Conservation (phyloP, 2,888 invertebrate genomes). For the Andrena fulva region DNA sequence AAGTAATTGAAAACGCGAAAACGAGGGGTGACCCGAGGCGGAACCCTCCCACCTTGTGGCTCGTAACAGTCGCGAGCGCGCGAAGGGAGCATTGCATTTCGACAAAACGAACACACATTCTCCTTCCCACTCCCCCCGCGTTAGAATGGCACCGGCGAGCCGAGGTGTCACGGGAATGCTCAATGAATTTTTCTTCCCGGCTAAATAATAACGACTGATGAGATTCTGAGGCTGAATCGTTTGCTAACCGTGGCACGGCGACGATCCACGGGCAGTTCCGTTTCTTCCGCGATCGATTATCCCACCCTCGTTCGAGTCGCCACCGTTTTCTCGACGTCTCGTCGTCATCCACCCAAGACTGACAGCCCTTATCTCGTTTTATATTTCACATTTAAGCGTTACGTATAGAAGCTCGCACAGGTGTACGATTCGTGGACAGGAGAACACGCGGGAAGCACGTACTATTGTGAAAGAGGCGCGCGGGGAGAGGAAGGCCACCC, state of each 20-base stretch:
- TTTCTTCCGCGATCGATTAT: conserved; percentile 54
- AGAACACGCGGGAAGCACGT: background rate
- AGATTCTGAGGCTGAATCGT: conserved; percentile 57
- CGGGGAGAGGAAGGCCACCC: conserved; percentile 5
- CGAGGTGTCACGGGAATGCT: conserved; percentile 52
- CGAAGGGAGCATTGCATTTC: conserved; percentile 14
- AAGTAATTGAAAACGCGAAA: conserved; percentile 5
- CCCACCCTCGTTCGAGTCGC: conserved; percentile 34
- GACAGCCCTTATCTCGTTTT: conserved; percentile 71
- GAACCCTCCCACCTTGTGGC: background rate
- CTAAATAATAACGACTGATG: conserved; percentile 49
- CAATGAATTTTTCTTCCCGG: conserved; percentile 49
- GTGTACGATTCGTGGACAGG: background rate
- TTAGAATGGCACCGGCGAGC: conserved; percentile 22
- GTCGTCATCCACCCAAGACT: conserved; percentile 71
- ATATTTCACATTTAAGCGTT: conserved; percentile 52
- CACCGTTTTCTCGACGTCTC: conserved; percentile 63
- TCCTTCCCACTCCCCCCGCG: background rate
- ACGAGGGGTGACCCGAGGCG: too few species aligned
- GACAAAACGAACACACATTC: conserved; percentile 46
- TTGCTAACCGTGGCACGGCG: conserved; percentile 18
- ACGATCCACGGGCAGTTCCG: conserved; percentile 34
- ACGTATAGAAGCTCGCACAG: background rate
- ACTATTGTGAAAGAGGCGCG: conserved; percentile 12
- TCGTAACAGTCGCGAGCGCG: background rate